Conservation (phyloP, 2,113 vertebrate species). For the Corythornis vintsioides region DNA sequence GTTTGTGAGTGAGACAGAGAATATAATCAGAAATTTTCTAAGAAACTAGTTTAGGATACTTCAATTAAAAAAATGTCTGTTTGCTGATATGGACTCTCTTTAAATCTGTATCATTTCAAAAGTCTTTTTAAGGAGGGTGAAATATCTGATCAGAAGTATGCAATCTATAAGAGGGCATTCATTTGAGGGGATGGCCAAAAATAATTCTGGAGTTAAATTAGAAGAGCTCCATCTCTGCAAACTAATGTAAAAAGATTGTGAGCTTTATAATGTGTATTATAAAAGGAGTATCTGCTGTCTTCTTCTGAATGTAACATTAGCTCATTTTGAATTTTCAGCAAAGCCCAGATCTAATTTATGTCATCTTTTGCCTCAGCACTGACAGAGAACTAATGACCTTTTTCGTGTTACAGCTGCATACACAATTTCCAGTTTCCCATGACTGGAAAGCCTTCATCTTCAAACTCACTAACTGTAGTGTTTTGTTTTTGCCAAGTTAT, state of each 20-base stretch:
- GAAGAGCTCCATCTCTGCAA: not conserved
- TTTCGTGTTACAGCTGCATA: not conserved
- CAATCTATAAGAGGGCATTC: not conserved
- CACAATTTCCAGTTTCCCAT: not conserved
- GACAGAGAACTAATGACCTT: not conserved
- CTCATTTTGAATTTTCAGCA: not conserved
- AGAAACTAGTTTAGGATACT: not conserved
- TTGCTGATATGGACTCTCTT: not conserved
- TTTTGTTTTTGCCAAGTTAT: not conserved
- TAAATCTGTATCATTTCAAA: not conserved
- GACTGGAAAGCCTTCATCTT: not conserved
- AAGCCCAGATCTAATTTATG: not conserved
- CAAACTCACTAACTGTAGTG: not conserved
- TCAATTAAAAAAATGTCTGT: not conserved
- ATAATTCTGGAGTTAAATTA: not conserved
- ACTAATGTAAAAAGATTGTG: not conserved
- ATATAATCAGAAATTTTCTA: not conserved
- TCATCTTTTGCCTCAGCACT: not conserved
- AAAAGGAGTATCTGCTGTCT: not conserved
- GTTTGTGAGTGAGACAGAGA: not conserved
- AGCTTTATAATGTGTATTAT: not conserved
- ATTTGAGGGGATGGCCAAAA: not conserved
- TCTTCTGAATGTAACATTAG: not conserved
- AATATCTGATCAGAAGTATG: not conserved
- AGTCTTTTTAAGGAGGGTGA: not conserved